Evolutionary conservation across 2,113 vertebrate genomes (phyloP), one percentile per base, ranked within the genome.

Genomic region (Ptilonorhynchus violaceus): DNA sequence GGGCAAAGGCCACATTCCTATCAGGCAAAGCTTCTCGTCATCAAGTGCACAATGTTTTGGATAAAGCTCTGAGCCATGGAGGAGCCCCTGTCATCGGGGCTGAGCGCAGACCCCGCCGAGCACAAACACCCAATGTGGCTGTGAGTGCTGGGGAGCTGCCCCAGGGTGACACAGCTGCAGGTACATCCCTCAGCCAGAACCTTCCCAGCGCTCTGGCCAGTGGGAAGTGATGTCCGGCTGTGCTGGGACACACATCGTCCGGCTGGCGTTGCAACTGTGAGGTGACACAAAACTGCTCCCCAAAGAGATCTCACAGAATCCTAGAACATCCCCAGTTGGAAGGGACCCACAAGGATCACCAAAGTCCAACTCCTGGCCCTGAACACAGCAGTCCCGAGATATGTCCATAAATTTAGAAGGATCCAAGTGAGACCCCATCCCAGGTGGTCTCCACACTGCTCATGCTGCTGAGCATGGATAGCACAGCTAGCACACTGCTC

Each of bases 1-100:
- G 97, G 94, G 89, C 74, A 97, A 97, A 96, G 96, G 96, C 76
- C 86, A 88, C 88, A 66, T 84, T 88, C 91, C 93, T 95, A 80
- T 72, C 84, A 15, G 70, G 93, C 89, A 59, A 55, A 94, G 63
- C 82, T 70, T 35, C 66, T 12, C 28, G 52, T 82, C 95, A 84
- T 49, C 62, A 15, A 82, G 94, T 42, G 89, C 92, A 92, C 0
- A 11, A 69, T 92, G 95, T 94, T 93, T 95, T 85, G 89, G 84
- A 89, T 77, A 42, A 90, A 93, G 93, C 46, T 89, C 95, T 46
- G 89, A 68, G 93, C 35, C 46, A 4, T 1, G 58, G 69, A 70
- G 84, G 20, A 89, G 87, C 77, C 37, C 37, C 81, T 67, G 5
- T 73, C 39, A 3, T 3, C 1, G 4, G 81, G 59, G 13, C 60